Evolutionary conservation across 2,888 invertebrate species (phyloP).

Genomic region (Sturmia bella): DNA sequence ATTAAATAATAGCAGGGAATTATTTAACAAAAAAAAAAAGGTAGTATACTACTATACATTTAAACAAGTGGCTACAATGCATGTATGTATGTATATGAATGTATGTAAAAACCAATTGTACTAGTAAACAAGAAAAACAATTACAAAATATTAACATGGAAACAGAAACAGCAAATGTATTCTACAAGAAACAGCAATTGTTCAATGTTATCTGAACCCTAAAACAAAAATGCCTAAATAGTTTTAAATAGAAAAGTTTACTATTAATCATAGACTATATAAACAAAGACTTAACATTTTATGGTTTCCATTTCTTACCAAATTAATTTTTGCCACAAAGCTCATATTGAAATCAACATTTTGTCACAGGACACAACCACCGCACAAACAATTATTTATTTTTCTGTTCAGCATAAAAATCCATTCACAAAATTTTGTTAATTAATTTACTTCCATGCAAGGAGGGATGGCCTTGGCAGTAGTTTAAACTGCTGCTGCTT

Average conservation of each 20-base stretch:
- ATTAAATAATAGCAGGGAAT: conserved; percentile 68
- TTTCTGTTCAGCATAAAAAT: too few species aligned
- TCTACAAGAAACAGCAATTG: conserved; percentile 34
- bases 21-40: conserved; percentile 59
- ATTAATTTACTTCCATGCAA: too few species aligned
- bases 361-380: too few species aligned
- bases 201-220: conserved; percentile 46
- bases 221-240: conserved; percentile 51
- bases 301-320: background rate
- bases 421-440: too few species aligned
- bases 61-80: conserved; percentile 50
- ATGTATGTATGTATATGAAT: conserved; percentile 31
- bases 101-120: conserved; percentile 26
- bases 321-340: background rate
- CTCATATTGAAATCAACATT: too few species aligned
- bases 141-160: conserved; percentile 17
- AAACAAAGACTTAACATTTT: conserved; percentile 25
- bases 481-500: too few species aligned
- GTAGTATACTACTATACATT: conserved; percentile 52
- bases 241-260: conserved; percentile 34
- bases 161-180: conserved; percentile 1
- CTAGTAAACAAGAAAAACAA: background rate
- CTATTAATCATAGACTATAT: conserved; percentile 8
- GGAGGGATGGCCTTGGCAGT: too few species aligned
- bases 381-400: too few species aligned